phyloP scores from a whole-genome alignment of 2,797 vertebrate genomes.

The Enteromius treurensis region DNA sequence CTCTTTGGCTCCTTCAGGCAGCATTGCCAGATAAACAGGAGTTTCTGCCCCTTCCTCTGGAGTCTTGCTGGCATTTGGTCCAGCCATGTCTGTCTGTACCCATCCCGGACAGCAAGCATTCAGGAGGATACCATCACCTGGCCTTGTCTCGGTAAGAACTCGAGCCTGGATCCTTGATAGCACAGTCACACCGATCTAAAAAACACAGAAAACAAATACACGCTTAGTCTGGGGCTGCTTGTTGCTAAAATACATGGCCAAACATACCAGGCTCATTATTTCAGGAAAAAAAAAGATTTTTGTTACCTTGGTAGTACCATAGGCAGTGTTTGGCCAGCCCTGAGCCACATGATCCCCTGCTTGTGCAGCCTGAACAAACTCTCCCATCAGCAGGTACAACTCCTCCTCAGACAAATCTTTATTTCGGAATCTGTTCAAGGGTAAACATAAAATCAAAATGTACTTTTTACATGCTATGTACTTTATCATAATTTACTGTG shows the following conservation, averaged over 20 bases:
- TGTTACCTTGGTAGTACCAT: slow-evolving; percentile 61
- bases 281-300: not conserved
- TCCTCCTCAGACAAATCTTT: slow-evolving; percentile 63
- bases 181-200: slow-evolving; percentile 62
- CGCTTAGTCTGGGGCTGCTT: not conserved
- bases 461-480: not conserved
- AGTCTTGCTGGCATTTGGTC: slow-evolving; percentile 60
- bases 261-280: not conserved
- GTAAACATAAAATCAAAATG: slow-evolving; percentile 20
- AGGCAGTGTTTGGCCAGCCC: slow-evolving; percentile 65
- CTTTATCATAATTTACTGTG: not conserved
- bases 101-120: slow-evolving; percentile 70
- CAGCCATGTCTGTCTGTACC: slow-evolving; percentile 68
- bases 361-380: slow-evolving; percentile 64
- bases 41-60: slow-evolving; percentile 67
- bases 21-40: slow-evolving; percentile 62
- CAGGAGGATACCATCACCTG: slow-evolving; percentile 64
- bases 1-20: slow-evolving; percentile 59
- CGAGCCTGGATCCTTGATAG: slow-evolving; percentile 67
- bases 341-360: slow-evolving; percentile 56
- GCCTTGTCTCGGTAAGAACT: slow-evolving; percentile 56
- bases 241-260: not conserved
- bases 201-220: slow-evolving; percentile 2
- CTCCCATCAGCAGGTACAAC: slow-evolving; percentile 61
- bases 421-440: slow-evolving; percentile 54